Base-by-base conservation (phyloP, 2,113 vertebrate genomes). In the Malurus cyaneus region DNA sequence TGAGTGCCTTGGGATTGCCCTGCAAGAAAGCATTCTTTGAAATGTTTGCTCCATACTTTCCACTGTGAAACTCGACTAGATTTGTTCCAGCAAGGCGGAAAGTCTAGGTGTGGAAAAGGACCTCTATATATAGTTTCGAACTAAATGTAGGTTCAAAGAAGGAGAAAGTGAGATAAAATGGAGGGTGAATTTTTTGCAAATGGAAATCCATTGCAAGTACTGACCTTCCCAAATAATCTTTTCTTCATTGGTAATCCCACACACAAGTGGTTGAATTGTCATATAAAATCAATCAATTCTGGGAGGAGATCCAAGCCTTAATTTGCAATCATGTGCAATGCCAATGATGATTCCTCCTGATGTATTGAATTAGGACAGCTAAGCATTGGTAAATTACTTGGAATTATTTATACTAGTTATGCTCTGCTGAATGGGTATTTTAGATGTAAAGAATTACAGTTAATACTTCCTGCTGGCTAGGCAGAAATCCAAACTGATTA, bases 351-450 rank as follows among this genome's bases (percentile, higher is more conserved):
- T 82, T 88, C 28, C 64, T 80, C 9, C 41, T 81, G 53, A 78
- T 57, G 61, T 6, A 47, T 83, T 50, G 54, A 70, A 59, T 32
- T 86, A 74, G 96, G 96, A 88, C 46, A 74, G 23, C 9, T 76
- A 77, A 67, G 42, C 24, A 76, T 32, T 83, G 31, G 41, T n/a
- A n/a, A n/a, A n/a, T n/a, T n/a, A n/a, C n/a, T n/a, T n/a, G n/a
- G n/a, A n/a, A n/a, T n/a, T 88, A 46, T 91, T 89, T 92, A 71
- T 82, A 70, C 84, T n/a, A n/a, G 76, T 96, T 96, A 34, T 41
- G 69, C 91, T 96, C 70, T 92, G 19, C 8, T 74, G 52, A 96
- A 84, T 46, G 61, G 20, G 85, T 13, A 3, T 91, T 86, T 94
- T 88, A 77, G n/a, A 72, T 36, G 12, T 41, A 80, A 80, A 50